A percentile compares a stretch with the other conserved stretches of the same genome.
Conservation (phyloP, 2,888 invertebrate species). For the Diadromus collaris region DNA sequence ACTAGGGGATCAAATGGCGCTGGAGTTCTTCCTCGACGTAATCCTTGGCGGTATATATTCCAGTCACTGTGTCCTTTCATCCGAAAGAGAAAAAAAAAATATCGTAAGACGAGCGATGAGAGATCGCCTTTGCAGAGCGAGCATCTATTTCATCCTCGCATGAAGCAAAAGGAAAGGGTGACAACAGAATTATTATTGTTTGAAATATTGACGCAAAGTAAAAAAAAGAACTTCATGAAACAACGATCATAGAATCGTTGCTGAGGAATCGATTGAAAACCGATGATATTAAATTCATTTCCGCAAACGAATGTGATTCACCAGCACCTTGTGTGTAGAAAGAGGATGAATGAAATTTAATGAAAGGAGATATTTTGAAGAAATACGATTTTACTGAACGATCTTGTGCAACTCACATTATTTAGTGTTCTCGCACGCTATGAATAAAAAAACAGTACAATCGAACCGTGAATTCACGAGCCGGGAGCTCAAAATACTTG, state of each 20-base stretch:
- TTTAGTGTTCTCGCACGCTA: conserved; percentile 17
- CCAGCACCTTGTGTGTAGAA: conserved; percentile 3
- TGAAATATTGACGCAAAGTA: conserved; percentile 18
- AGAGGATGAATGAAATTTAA: conserved; percentile 14
- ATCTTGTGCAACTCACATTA: conserved; percentile 13
- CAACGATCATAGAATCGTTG: conserved; percentile 30
- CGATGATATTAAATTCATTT: conserved; percentile 7
- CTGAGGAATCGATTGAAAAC: conserved; percentile 18
- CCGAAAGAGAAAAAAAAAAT: conserved; percentile 44
- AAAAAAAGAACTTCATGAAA: conserved; percentile 35
- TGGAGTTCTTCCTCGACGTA: conserved; percentile 77
- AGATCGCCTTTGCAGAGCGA: background rate
- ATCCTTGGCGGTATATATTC: conserved; percentile 86
- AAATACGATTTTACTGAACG: background rate
- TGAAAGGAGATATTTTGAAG: conserved; percentile 22
- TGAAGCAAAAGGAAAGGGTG: conserved; percentile 14
- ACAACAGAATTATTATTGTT: conserved; percentile 35
- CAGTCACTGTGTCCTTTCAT: conserved; percentile 86
- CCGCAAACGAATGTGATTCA: conserved; percentile 9
- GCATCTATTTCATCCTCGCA: conserved; percentile 24
- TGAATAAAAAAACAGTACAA: conserved; percentile 27
- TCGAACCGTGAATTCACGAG: conserved; percentile 17
- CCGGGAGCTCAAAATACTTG: background rate
- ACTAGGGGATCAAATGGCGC: conserved; percentile 70
- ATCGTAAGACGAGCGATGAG: conserved; percentile 12